phyloP scores from a whole-genome alignment of 2,797 vertebrate species.

The Epinephelus malabaricus region DNA sequence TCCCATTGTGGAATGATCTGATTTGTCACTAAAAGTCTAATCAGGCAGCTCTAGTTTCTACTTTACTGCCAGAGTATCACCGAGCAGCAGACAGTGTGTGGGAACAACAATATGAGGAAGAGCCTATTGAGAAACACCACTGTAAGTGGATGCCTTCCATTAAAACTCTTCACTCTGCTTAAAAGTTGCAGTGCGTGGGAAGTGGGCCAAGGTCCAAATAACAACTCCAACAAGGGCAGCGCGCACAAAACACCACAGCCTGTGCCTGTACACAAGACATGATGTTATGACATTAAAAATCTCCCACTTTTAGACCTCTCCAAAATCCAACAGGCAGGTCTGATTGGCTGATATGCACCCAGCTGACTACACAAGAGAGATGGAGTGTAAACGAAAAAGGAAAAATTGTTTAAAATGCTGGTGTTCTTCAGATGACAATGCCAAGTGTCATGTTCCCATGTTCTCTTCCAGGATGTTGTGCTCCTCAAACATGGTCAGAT shows the following conservation, averaged over 20 bases:
- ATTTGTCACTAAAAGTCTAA: conserved; percentile 46
- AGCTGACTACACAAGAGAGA: conserved; percentile 11
- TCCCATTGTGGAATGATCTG: conserved; percentile 27
- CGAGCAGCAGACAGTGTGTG: conserved; percentile 44
- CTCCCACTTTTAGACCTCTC: conserved; percentile 22
- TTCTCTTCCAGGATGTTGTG: conserved; percentile 31
- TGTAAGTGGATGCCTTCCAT: conserved; percentile 58
- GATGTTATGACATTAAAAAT: conserved; percentile 20
- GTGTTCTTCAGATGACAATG: conserved; percentile 1
- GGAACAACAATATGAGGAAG: conserved; percentile 59
- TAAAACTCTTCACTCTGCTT: conserved; percentile 64
- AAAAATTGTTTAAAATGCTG: conserved; percentile 8
- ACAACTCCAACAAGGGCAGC: conserved; percentile 39
- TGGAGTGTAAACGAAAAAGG: not conserved
- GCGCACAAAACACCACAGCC: not conserved
- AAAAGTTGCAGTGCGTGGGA: conserved; percentile 57
- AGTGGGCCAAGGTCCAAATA: conserved; percentile 52
- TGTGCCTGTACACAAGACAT: conserved; percentile 15
- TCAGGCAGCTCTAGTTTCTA: conserved; percentile 29
- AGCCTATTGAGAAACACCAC: conserved; percentile 48
- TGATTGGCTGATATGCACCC: not conserved
- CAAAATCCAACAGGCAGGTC: not conserved
- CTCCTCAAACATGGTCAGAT: not conserved
- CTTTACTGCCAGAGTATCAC: conserved; percentile 10
- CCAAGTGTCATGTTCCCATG: conserved; percentile 64